phyloP scores from a whole-genome alignment of 2,888 invertebrate genomes.

The Macaria liturata region DNA sequence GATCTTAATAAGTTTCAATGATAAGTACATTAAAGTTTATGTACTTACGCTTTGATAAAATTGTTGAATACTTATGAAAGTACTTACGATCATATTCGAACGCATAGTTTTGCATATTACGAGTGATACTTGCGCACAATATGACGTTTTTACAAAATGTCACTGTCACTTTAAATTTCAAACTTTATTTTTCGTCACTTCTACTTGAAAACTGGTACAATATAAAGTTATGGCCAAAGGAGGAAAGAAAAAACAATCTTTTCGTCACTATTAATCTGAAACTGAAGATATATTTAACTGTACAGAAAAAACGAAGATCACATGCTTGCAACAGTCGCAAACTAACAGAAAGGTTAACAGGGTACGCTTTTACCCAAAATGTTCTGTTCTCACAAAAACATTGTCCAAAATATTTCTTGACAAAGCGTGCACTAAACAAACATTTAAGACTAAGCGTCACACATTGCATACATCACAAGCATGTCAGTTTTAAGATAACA shows the following conservation, averaged over 20 bases:
- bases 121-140: slow-evolving; percentile 50
- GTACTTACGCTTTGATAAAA: background rate
- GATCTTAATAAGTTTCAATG: too few relatives aligned
- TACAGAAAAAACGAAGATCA: too few relatives aligned
- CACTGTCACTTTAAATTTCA: slow-evolving; percentile 3
- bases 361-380: too few relatives aligned
- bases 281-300: too few relatives aligned
- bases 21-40: background rate
- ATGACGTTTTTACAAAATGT: slow-evolving; percentile 41
- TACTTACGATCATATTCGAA: slow-evolving; percentile 79
- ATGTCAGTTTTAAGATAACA: background rate
- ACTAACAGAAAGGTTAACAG: too few relatives aligned
- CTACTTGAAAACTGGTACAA: too few relatives aligned
- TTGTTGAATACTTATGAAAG: too few relatives aligned
- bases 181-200: background rate
- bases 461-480: background rate
- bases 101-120: slow-evolving; percentile 75
- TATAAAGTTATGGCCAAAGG: too few relatives aligned
- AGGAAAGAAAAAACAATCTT: too few relatives aligned
- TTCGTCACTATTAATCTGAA: too few relatives aligned
- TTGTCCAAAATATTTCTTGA: background rate
- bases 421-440: background rate
- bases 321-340: too few relatives aligned
- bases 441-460: background rate
- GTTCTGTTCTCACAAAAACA: background rate